Base-by-base conservation (phyloP, 1,140 invertebrate genomes). In the Rhopalosiphum maidis region DNA sequence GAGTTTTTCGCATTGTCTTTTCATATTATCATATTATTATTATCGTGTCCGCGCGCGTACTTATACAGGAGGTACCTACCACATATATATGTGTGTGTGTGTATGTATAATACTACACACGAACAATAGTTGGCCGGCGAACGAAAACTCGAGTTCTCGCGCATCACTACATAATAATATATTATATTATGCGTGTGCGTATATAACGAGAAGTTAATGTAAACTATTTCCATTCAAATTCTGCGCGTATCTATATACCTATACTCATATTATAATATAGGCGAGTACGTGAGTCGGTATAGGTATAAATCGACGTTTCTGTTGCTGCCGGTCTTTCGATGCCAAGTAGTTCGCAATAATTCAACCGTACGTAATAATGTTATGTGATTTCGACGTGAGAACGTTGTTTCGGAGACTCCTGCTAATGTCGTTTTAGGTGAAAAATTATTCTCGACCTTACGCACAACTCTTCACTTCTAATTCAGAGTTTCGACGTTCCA, bases 151-250 rank as follows among this genome's bases (percentile, higher is more conserved):
- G 37, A 55, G 88, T 89, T 89, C 48, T 89, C 88, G 48, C 51
- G 51, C 88, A 48, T 30, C 43, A 46, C 85, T 25, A 46, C 30
- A 41, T 43, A 23, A 43, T 85, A 41, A 43, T 48, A n/a, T n/a
- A 46, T 43, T 37, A 46, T 87, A 30, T 21, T 35, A 6, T 41
- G 37, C 43, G 35, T 41, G 43, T 25, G 88, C 6, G 30, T 77
- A 18, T n/a, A 41, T 55, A 89, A 89, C 41, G 87, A 89, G 87
- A 89, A 89, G 87, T 89, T 22, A 51, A 89, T 46, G 85, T 77
- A 15, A n/a, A 30, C 83, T 41, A 37, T 23, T 85, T 41, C 37
- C 82, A 41, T 83, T 41, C 37, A 41, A n/a, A n/a, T n/a, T n/a
- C 60, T 77, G 60, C 30, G 30, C 60, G 30, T 77, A 77, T 5